Conservation (phyloP, 1,140 invertebrate species). For the Atopsyche davidsoni region DNA sequence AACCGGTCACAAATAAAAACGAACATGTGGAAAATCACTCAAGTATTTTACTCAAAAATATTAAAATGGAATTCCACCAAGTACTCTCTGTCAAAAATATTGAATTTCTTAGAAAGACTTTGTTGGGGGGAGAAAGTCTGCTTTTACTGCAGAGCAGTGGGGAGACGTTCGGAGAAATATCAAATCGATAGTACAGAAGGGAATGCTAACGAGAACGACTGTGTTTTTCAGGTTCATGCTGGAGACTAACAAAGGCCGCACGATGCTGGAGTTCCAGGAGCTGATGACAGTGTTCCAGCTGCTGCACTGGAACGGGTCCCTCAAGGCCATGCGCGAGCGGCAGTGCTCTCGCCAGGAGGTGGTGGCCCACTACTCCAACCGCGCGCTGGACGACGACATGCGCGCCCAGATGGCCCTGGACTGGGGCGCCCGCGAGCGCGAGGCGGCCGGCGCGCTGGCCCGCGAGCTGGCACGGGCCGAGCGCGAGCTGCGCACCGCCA, state of each 20-base stretch:
- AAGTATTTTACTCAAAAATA: too few species aligned
- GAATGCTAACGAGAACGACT: background rate
- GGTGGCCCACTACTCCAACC: conserved; percentile 88
- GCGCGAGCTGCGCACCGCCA: conserved; percentile 81
- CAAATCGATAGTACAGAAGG: too few species aligned
- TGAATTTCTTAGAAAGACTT: too few species aligned
- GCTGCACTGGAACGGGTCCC: conserved; percentile 91
- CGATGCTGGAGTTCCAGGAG: conserved; percentile 95
- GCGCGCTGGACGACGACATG: conserved; percentile 90
- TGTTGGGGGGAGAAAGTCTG: too few species aligned
- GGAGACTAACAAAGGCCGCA: conserved; percentile 85
- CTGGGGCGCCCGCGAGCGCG: conserved; percentile 88
- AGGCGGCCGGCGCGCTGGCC: conserved; percentile 71
- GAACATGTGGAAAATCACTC: too few species aligned
- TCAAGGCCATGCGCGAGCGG: conserved; percentile 86
- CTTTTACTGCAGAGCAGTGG: too few species aligned
- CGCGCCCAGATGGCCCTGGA: conserved; percentile 92
- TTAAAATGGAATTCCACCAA: too few species aligned
- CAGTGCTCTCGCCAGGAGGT: conserved; percentile 94
- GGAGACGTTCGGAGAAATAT: too few species aligned
- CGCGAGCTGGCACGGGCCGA: conserved; percentile 79
- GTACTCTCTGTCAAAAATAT: too few species aligned
- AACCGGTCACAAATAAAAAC: too few species aligned
- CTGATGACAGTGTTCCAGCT: conserved; percentile 95
- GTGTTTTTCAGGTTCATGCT: conserved; percentile 69